Evolutionary conservation across 2,888 invertebrate species (phyloP).

Genomic region (Euplagia quadripunctaria): DNA sequence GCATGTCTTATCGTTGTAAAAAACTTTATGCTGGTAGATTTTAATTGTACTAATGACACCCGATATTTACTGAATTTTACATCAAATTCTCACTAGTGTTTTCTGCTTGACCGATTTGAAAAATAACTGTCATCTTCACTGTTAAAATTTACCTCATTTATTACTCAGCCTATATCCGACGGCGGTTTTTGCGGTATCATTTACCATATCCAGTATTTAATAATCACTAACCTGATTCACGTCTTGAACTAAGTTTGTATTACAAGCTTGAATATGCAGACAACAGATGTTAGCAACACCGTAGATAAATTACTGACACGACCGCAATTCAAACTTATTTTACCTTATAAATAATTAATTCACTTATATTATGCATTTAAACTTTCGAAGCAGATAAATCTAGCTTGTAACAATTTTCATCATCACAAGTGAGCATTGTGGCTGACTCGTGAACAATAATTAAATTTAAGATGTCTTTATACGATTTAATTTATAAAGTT

Average conservation of each 20-base stretch:
- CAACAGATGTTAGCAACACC: constrained; percentile 67
- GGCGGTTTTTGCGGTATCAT: neutral
- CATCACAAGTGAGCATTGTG: too few species aligned
- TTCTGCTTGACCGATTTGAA: neutral
- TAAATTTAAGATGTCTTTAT: neutral
- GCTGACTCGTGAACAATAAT: neutral
- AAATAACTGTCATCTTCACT: too few species aligned
- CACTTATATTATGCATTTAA: neutral
- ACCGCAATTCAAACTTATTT: constrained; percentile 54
- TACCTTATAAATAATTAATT: constrained; percentile 43
- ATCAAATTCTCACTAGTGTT: neutral
- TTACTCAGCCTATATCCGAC: too few species aligned
- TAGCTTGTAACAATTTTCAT: neutral
- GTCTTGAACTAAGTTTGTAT: constrained; percentile 64
- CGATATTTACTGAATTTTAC: neutral
- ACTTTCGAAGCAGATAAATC: neutral
- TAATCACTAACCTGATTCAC: constrained; percentile 36
- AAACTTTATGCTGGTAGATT: neutral
- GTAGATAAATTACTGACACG: constrained; percentile 69
- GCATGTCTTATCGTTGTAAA: neutral
- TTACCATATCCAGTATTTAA: constrained; percentile 33
- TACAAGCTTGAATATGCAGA: constrained; percentile 70
- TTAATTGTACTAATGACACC: neutral
- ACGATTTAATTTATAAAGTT: too few species aligned
- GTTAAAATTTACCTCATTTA: too few species aligned